Conservation (phyloP, 2,888 invertebrate species). For the Keiferia lycopersicella region DNA sequence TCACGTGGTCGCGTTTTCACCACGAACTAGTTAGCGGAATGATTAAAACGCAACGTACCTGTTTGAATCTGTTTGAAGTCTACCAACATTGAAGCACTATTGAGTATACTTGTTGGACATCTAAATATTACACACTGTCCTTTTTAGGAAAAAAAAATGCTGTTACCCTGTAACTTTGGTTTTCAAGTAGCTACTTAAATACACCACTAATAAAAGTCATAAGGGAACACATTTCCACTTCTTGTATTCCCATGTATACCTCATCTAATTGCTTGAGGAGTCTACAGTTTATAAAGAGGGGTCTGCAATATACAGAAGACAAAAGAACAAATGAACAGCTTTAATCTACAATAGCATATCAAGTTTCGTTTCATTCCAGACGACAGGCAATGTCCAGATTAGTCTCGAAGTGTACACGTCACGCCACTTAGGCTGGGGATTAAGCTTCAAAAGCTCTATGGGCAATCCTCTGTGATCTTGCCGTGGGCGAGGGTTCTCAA, state of each 20-base stretch:
- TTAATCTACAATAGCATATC: neutral
- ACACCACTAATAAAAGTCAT: too few relatives aligned
- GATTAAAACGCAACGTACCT: neutral
- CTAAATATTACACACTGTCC: too few relatives aligned
- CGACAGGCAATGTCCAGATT: neutral
- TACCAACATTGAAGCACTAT: neutral
- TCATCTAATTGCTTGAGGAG: neutral
- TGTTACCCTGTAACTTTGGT: too few relatives aligned
- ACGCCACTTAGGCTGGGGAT: neutral
- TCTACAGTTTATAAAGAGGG: neutral
- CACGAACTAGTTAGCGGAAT: slow-evolving; percentile 1
- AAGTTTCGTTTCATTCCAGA: neutral
- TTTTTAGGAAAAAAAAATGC: too few relatives aligned
- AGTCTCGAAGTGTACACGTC: slow-evolving; percentile 1
- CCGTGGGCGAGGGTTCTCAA: too few relatives aligned
- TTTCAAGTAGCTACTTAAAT: too few relatives aligned
- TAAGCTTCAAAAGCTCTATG: neutral
- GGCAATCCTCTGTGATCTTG: neutral
- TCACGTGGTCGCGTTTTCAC: slow-evolving; percentile 26
- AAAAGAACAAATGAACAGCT: neutral
- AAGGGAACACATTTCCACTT: too few relatives aligned
- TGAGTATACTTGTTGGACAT: neutral
- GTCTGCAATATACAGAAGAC: neutral
- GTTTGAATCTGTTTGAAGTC: neutral
- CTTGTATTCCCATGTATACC: too few relatives aligned